These are phyloP conservation scores for Leptopterna dolabrata DNA, from an alignment of 2,888 invertebrate genomes.

Conservation along the genomic window DNA sequence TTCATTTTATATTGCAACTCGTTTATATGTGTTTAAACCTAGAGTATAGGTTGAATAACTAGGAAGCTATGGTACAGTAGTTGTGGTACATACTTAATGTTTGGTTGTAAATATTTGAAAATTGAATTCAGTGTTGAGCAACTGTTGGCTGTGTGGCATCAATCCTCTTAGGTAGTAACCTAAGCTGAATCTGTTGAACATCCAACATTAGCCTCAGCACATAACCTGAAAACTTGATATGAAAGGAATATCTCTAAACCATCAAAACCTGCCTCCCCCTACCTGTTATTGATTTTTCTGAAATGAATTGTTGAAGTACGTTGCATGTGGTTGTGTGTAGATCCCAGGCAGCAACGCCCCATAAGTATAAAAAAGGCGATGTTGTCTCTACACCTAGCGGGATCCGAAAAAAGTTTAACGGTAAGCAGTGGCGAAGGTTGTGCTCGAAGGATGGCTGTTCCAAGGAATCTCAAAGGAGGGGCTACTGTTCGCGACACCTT, in stretches of 20 bases:
- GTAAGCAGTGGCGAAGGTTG: slow-evolving; percentile 98
- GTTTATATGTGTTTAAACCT: too few relatives aligned
- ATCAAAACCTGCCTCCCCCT: neutral
- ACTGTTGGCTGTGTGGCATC: neutral
- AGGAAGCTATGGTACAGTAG: neutral
- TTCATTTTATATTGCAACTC: too few relatives aligned
- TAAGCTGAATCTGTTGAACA: too few relatives aligned
- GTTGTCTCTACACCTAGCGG: slow-evolving; percentile 94
- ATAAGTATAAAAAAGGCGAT: slow-evolving; percentile 98
- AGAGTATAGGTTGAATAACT: too few relatives aligned
- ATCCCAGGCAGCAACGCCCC: slow-evolving; percentile 93
- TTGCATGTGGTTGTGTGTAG: slow-evolving; percentile 66
- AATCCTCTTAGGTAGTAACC: neutral
- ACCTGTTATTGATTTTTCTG: neutral
- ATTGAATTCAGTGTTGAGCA: neutral
- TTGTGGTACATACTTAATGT: too few relatives aligned
- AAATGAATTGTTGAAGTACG: neutral
- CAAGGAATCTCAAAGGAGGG: slow-evolving; percentile 96
- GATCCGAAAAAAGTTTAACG: slow-evolving; percentile 98
- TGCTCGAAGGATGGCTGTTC: slow-evolving; percentile 96
- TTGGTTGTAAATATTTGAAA: too few relatives aligned
- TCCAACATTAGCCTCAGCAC: too few relatives aligned
- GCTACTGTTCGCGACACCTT: slow-evolving; percentile 96
- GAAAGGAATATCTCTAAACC: neutral
- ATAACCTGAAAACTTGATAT: neutral